Conservation (phyloP, 2,113 vertebrate genomes). For the Tinamus guttatus region DNA sequence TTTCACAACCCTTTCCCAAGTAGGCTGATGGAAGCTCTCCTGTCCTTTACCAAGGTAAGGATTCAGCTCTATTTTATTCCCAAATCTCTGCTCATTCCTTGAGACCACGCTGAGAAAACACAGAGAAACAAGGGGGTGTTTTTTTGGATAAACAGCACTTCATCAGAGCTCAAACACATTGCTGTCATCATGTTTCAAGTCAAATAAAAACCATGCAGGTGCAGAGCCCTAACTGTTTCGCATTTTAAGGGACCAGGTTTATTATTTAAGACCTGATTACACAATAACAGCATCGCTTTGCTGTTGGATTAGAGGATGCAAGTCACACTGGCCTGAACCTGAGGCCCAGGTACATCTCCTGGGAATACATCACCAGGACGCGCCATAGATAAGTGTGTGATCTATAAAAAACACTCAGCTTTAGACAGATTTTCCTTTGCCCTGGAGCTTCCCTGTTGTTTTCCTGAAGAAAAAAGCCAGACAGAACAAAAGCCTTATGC, state of each 20-base stretch:
- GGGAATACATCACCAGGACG: background rate
- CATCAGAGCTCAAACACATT: background rate
- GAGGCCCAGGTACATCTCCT: background rate
- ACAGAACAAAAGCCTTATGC: background rate
- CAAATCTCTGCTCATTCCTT: background rate
- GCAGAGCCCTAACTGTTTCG: background rate
- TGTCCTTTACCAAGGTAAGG: background rate
- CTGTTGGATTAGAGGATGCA: background rate
- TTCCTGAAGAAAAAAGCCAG: background rate
- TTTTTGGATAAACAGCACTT: background rate
- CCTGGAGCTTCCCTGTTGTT: background rate
- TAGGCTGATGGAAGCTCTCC: background rate
- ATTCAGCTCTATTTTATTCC: background rate
- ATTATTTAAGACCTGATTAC: background rate
- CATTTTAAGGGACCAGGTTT: background rate
- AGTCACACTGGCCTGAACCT: background rate
- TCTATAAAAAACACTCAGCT: background rate
- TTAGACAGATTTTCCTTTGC: background rate
- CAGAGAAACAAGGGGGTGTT: background rate
- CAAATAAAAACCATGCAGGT: background rate
- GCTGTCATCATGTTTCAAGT: background rate
- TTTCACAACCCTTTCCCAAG: background rate
- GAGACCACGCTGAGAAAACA: background rate
- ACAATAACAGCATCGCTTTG: background rate
- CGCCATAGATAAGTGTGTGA: accelerated